Base-by-base conservation (phyloP, 2,113 vertebrate species). In the Hippoglossus stenolepis region DNA sequence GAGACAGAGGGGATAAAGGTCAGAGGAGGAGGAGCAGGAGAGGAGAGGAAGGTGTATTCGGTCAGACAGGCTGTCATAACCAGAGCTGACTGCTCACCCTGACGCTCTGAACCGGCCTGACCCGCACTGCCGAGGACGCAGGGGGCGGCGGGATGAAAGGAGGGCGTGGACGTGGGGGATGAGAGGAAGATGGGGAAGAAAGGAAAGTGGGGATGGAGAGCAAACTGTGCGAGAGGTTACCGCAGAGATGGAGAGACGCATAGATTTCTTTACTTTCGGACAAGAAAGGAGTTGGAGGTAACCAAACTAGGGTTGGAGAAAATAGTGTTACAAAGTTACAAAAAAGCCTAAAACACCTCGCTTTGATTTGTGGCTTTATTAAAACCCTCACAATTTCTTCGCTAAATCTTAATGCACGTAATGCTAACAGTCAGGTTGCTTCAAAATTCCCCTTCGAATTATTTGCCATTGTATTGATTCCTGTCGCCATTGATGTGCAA, bases 31-130 rank as follows among this genome's bases (percentile, higher is more conserved):
- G 83, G 85, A 80, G 73, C 8, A 40, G 71, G 79, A 72, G 82
- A 80, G 79, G 77, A 77, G 81, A 70, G 59, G 74, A 85, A 87
- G 89, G 82, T 86, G 89, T 85, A 92, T 90, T 79, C 70, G 69
- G 72, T 86, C 60, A 76, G 93, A 93, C 93, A 93, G 82, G 82
- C 85, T 92, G 91, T 93, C 93, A 93, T 83, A 91, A 91, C 72
- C 66, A 79, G 64, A 84, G 80, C 80, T 68, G 84, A 81, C 72
- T 83, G 82, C 86, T 92, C 89, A 85, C 75, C 75, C 77, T 85
- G 91, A 87, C 0, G 74, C 65, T 70, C 65, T 87, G 87, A 83
- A 85, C 89, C 43, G 21, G 64, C 60, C 74, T 85, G 90, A 87
- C 83, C 89, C 54, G 3, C 61, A 63, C 43, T 17, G 68, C 70